Percentiles rank a stretch among this genome's conserved stretches.
Conservation (phyloP, 2,797 vertebrate genomes). For the Sphenodon punctatus region DNA sequence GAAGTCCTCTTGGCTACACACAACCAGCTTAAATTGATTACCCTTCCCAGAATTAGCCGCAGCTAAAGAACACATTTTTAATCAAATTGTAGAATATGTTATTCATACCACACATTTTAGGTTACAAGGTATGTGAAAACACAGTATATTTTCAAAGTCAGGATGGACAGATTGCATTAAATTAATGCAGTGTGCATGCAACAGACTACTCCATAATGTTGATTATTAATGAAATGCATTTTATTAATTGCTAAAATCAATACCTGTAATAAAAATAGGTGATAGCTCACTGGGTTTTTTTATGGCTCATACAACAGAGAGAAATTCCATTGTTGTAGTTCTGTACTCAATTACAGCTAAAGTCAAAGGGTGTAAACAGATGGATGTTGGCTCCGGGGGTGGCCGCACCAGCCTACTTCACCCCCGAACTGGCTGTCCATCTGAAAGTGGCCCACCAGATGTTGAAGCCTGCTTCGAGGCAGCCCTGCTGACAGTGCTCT, state of each 20-base stretch:
- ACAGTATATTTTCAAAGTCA: not conserved
- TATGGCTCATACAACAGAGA: constrained; percentile 52
- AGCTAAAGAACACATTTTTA: constrained; percentile 49
- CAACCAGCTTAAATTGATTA: constrained; percentile 41
- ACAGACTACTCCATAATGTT: constrained; percentile 36
- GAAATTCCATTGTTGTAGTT: constrained; percentile 64
- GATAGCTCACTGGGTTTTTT: constrained; percentile 1
- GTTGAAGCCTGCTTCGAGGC: too few relatives aligned
- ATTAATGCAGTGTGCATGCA: constrained; percentile 17
- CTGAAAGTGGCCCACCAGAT: too few relatives aligned
- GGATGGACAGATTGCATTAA: constrained; percentile 20
- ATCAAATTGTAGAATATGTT: constrained; percentile 44
- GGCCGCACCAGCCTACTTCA: too few relatives aligned
- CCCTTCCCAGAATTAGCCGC: constrained; percentile 28
- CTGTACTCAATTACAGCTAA: constrained; percentile 68
- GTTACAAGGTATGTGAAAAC: constrained; percentile 9
- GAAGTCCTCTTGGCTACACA: constrained; percentile 35
- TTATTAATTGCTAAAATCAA: constrained; percentile 57
- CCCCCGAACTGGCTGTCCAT: too few relatives aligned
- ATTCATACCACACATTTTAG: constrained; percentile 13
- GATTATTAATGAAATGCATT: constrained; percentile 20
- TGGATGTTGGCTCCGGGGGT: too few relatives aligned
- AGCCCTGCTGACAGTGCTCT: too few relatives aligned
- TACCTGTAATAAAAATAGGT: constrained; percentile 69
- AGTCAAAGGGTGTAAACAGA: constrained; percentile 53